Evolutionary conservation across 2,113 vertebrate genomes (phyloP).

Genomic region (Seriola aureovittata): DNA sequence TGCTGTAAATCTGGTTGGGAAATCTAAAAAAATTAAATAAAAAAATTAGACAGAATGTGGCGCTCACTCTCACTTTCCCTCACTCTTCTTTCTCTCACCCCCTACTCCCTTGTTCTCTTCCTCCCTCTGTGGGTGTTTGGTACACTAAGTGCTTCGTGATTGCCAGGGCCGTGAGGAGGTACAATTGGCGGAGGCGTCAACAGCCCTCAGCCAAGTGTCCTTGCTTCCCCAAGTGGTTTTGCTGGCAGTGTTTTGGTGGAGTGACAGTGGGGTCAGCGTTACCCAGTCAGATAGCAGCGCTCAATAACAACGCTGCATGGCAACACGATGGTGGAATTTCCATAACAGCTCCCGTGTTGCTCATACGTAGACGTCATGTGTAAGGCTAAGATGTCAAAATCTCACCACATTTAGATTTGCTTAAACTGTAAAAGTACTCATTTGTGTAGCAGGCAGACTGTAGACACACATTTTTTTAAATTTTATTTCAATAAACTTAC

Average conservation of each 20-base stretch:
- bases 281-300: slow-evolving; percentile 14
- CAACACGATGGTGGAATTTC: slow-evolving; percentile 32
- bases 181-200: slow-evolving; percentile 67
- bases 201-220: slow-evolving; percentile 71
- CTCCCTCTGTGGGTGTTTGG: slow-evolving; percentile 71
- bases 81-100: slow-evolving; percentile 26
- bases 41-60: slow-evolving; percentile 31
- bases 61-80: slow-evolving; percentile 14
- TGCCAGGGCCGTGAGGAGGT: slow-evolving; percentile 64
- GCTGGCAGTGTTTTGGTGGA: slow-evolving; percentile 50
- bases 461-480: neutral
- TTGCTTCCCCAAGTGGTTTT: slow-evolving; percentile 57
- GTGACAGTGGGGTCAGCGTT: slow-evolving; percentile 44
- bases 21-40: neutral
- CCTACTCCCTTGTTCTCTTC: slow-evolving; percentile 43
- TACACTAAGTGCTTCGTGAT: slow-evolving; percentile 70
- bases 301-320: slow-evolving; percentile 26
- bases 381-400: slow-evolving; percentile 17
- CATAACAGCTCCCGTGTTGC: slow-evolving; percentile 39
- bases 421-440: neutral
- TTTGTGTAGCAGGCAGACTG: neutral
- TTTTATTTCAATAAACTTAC: neutral
- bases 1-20: neutral
- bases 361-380: neutral
- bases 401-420: slow-evolving; percentile 9